phyloP scores from a whole-genome alignment of 2,888 invertebrate species.

The Nesidiocoris tenuis region DNA sequence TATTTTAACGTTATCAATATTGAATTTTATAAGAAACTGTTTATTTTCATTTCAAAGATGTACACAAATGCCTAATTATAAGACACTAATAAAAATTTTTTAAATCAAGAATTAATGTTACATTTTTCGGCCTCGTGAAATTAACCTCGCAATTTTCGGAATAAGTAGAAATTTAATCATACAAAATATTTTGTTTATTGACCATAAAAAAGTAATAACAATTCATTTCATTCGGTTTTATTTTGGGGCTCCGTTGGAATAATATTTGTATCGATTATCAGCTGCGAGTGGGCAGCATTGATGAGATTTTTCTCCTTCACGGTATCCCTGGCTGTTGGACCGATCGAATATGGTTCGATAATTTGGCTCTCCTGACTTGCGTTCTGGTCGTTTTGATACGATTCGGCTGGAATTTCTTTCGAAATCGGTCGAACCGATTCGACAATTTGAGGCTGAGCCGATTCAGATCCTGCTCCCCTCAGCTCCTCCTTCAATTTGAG shows the following conservation, averaged over 20 bases:
- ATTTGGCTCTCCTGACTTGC: background rate
- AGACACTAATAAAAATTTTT: too few relatives aligned
- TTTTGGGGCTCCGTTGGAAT: background rate
- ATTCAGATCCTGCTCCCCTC: background rate
- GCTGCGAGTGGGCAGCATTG: background rate
- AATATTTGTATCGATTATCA: background rate
- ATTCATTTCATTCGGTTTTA: background rate
- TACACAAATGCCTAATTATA: too few relatives aligned
- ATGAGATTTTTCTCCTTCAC: background rate
- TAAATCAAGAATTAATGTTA: too few relatives aligned
- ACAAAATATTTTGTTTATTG: too few relatives aligned
- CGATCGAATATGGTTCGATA: background rate
- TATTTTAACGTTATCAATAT: too few relatives aligned
- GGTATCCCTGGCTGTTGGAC: background rate
- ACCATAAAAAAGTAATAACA: too few relatives aligned
- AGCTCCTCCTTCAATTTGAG: conserved; percentile 29
- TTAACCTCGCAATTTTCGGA: too few relatives aligned
- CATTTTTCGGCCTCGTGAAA: too few relatives aligned
- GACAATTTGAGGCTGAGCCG: background rate
- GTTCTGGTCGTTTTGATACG: background rate
- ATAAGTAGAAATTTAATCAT: too few relatives aligned
- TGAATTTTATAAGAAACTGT: too few relatives aligned
- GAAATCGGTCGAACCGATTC: background rate
- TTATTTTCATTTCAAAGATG: too few relatives aligned
- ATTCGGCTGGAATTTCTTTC: background rate